Evolutionary conservation across 2,888 invertebrate species (phyloP), one percentile per base, ranked within the genome.

Genomic region (Drosophila dives): DNA sequence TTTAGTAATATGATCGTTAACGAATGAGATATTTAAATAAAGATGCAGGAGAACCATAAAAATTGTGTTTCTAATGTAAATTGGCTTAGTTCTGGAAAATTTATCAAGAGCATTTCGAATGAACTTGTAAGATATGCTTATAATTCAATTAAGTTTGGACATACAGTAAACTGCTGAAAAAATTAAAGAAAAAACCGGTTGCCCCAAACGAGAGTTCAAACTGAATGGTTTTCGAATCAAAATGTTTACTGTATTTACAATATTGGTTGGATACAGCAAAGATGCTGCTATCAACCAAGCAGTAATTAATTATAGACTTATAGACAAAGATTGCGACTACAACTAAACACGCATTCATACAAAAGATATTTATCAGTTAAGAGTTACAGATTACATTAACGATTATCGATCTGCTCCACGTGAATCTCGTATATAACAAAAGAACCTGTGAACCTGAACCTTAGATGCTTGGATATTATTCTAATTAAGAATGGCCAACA

Each of bases 311-410:
- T 64, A 51, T 59, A 72, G 53, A 60, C 58, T 72, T 77, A 80
- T 26, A 33, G 40, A 11, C 54, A 53, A 58, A 54, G 33, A 29
- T 32, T 51, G 45, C 38, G 8, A 55, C 64, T 76, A 71, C 1
- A 63, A 42, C 89, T 88, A 88, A 83, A 88, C 86, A 88, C 86
- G 83, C 89, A 81, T 80, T 72, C 77, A 56, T 70, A 68, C 77
- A 63, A 63, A 65, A 48, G 36, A 40, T 45, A 63, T 76, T 71
- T 84, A 83, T 55, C 20, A 11, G 59, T n/a, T 86, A 81, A 60
- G 81, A 79, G 68, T 40, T 76, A 40, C 54, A 65, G 26, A 61
- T 80, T 69, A 74, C 56, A 71, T 66, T 36, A 65, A 34, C 58
- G 70, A 58, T 62, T 23, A 45, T 23, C 15, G 45, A 23, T 23